A percentile compares a stretch with the other conserved stretches of the same genome.
Evolutionary conservation across 2,797 vertebrate species (phyloP).

Genomic region (Salmo trutta): DNA sequence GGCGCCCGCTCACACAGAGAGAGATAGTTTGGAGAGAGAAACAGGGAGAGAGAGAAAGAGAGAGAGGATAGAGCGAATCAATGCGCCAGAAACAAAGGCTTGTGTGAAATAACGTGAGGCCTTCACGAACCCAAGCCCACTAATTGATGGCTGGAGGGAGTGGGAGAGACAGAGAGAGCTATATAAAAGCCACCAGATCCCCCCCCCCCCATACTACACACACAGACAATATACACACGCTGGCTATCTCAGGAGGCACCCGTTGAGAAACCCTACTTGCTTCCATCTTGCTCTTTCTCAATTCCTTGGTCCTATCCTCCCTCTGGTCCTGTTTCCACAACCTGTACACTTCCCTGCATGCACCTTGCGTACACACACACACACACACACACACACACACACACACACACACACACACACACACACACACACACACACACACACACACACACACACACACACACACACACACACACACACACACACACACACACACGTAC

Average conservation of each 20-base stretch:
- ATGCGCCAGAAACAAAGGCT: conserved; percentile 67
- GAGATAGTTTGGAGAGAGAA: conserved; percentile 19
- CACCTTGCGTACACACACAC: not conserved
- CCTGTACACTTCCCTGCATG: not conserved
- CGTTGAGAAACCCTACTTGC: conserved; percentile 24
- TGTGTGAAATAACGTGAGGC: conserved; percentile 69
- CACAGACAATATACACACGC: conserved; percentile 4
- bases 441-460: not conserved
- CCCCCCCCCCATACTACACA: conserved; percentile 36
- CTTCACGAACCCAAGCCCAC: conserved; percentile 65
- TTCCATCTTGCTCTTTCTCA: conserved; percentile 6
- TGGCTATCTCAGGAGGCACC: conserved; percentile 32
- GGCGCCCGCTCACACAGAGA: conserved; percentile 30
- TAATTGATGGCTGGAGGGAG: conserved; percentile 80
- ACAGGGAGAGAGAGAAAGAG: conserved; percentile 48
- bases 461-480: not conserved
- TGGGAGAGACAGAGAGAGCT: conserved; percentile 29
- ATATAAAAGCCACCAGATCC: conserved; percentile 40
- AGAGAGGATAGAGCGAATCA: conserved; percentile 20
- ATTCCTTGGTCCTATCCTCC: conserved; percentile 26
- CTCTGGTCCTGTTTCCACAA: conserved; percentile 11
- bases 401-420: conserved; percentile 5
- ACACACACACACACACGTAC: conserved; percentile 4
- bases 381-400: conserved; percentile 1
- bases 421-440: conserved; percentile 3